Conservation (phyloP, 2,113 vertebrate species). For the Anser cygnoides region DNA sequence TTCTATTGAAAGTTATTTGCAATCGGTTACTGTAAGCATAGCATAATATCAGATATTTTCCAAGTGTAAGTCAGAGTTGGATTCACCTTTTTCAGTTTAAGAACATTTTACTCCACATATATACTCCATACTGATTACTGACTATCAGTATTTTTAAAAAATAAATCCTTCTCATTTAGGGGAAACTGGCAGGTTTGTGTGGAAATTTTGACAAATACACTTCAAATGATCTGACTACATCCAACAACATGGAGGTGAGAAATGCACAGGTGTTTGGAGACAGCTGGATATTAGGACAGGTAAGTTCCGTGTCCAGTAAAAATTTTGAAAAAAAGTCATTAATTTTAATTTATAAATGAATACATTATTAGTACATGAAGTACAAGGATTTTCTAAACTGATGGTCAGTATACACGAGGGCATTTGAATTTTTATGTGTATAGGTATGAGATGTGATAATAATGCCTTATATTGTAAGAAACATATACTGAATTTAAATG, state of each 20-base stretch:
- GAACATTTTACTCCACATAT: background rate
- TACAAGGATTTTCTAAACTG: background rate
- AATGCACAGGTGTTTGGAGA: constrained; percentile 96
- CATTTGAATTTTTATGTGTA: background rate
- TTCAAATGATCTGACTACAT: constrained; percentile 97
- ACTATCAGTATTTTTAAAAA: background rate
- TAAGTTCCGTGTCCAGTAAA: constrained; percentile 58
- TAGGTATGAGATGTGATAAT: background rate
- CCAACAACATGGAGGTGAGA: constrained; percentile 95
- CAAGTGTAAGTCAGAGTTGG: background rate
- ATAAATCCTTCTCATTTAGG: constrained; percentile 72
- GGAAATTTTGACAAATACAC: constrained; percentile 98
- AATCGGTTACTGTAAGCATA: background rate
- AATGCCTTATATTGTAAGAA: background rate
- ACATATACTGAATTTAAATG: background rate
- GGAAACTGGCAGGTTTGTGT: constrained; percentile 91
- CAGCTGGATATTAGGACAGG: constrained; percentile 96
- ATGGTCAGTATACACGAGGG: background rate
- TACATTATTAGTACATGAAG: fast-evolving
- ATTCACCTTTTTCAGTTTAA: background rate
- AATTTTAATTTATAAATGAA: background rate
- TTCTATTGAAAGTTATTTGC: background rate
- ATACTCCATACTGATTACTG: background rate
- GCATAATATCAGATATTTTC: background rate
- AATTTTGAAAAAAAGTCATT: background rate